A percentile compares a stretch with the other conserved stretches of the same genome.
Evolutionary conservation across 2,797 vertebrate species (phyloP).

Genomic region (Micrastur ruficollis): DNA sequence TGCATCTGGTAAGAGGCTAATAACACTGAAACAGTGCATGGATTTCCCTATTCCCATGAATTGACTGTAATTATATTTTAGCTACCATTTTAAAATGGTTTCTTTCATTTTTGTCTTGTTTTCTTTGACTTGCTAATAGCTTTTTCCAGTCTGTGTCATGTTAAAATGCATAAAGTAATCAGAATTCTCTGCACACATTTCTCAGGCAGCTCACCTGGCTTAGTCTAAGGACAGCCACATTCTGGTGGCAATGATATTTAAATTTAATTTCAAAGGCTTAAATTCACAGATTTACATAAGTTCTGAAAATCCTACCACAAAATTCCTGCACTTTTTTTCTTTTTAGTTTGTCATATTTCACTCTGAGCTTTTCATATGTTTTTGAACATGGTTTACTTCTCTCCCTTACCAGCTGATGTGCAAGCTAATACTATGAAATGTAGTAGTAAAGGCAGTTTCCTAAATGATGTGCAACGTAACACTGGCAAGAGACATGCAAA

Average conservation of each 20-base stretch:
- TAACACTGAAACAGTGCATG: neutral
- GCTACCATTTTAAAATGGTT: neutral
- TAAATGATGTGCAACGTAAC: neutral
- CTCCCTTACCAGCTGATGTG: neutral
- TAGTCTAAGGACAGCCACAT: neutral
- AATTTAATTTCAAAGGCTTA: constrained; percentile 49
- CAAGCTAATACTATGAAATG: neutral
- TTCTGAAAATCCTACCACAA: neutral
- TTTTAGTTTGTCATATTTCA: neutral
- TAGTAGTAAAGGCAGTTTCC: neutral
- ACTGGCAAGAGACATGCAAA: neutral
- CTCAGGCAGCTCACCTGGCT: neutral
- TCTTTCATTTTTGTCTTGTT: neutral
- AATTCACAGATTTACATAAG: constrained; percentile 17
- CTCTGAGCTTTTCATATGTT: neutral
- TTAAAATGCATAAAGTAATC: neutral
- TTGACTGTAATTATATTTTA: neutral
- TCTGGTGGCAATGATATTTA: constrained; percentile 18
- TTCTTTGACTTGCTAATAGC: neutral
- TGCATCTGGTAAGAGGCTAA: neutral
- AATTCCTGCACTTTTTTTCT: neutral
- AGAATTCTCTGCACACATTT: neutral
- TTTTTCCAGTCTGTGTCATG: neutral
- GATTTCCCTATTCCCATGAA: neutral
- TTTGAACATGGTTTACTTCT: neutral